These are phyloP conservation scores for Mobula birostris DNA, from an alignment of 2,113 vertebrate genomes.

Conservation along the genomic window DNA sequence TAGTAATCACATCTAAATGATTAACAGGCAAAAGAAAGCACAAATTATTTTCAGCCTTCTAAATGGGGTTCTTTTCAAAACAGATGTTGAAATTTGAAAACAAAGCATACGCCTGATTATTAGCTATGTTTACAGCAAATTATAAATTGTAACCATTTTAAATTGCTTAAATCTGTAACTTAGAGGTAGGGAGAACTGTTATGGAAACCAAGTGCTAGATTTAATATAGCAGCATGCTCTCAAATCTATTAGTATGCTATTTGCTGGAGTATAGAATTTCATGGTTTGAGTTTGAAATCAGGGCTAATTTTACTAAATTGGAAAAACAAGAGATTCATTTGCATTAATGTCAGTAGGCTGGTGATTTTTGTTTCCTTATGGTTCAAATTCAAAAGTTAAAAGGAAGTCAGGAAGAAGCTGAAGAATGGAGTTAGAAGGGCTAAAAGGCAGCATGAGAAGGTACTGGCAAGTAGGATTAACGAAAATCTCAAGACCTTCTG, in stretches of 20 bases:
- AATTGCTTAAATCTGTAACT: background rate
- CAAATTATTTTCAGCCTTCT: background rate
- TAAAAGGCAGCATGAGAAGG: too few relatives aligned
- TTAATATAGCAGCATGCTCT: background rate
- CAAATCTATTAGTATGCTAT: background rate
- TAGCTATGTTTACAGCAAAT: background rate
- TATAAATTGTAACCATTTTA: background rate
- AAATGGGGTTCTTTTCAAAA: background rate
- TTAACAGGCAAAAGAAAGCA: too few relatives aligned
- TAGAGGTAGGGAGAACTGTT: too few relatives aligned
- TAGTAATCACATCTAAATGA: too few relatives aligned
- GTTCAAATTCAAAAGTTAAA: background rate
- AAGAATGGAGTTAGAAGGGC: too few relatives aligned
- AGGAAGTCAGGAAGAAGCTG: too few relatives aligned
- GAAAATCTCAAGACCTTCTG: too few relatives aligned
- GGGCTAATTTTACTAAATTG: background rate
- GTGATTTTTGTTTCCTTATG: background rate
- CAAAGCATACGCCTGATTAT: background rate
- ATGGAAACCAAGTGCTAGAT: background rate
- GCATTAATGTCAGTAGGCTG: background rate
- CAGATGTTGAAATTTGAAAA: background rate
- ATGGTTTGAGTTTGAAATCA: background rate
- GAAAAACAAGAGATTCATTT: background rate
- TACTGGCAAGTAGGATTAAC: too few relatives aligned
- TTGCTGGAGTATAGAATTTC: background rate